Percentiles rank a stretch among this genome's conserved stretches.
These are phyloP conservation scores for Andrena fulva DNA, from an alignment of 2,888 invertebrate species.

Conservation along the genomic window DNA sequence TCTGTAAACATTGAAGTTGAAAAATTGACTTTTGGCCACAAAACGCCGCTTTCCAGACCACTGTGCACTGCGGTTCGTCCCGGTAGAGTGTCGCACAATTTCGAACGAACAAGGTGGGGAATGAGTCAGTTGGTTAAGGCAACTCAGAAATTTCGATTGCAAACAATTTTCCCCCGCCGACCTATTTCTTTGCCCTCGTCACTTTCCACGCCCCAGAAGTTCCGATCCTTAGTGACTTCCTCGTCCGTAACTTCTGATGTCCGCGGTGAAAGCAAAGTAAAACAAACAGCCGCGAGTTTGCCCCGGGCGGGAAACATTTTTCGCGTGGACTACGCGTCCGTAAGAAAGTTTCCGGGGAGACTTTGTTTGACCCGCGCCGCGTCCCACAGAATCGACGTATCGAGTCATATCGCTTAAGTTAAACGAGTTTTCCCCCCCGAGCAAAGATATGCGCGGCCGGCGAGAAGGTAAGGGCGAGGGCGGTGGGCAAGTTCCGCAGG, in stretches of 20 bases:
- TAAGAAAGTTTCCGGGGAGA: constrained; percentile 67
- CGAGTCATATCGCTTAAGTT: constrained; percentile 74
- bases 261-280: constrained; percentile 70
- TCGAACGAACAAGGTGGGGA: too few species aligned
- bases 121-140: too few species aligned
- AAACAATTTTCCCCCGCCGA: not conserved
- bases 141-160: too few species aligned
- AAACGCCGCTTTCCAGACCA: too few species aligned
- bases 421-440: constrained; percentile 71
- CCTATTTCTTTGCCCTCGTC: not conserved
- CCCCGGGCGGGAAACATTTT: constrained; percentile 62
- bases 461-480: constrained; percentile 1
- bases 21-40: too few species aligned
- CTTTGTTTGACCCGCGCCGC: constrained; percentile 72
- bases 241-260: constrained; percentile 54
- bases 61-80: not conserved
- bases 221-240: constrained; percentile 45
- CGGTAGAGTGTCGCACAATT: not conserved
- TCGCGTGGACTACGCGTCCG: constrained; percentile 69
- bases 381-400: constrained; percentile 69
- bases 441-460: constrained; percentile 52
- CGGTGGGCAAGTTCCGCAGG: constrained; percentile 19
- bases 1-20: too few species aligned
- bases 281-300: constrained; percentile 71
- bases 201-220: constrained; percentile 35